phyloP scores from a whole-genome alignment of 2,113 vertebrate species.

The Pardalotus punctatus region DNA sequence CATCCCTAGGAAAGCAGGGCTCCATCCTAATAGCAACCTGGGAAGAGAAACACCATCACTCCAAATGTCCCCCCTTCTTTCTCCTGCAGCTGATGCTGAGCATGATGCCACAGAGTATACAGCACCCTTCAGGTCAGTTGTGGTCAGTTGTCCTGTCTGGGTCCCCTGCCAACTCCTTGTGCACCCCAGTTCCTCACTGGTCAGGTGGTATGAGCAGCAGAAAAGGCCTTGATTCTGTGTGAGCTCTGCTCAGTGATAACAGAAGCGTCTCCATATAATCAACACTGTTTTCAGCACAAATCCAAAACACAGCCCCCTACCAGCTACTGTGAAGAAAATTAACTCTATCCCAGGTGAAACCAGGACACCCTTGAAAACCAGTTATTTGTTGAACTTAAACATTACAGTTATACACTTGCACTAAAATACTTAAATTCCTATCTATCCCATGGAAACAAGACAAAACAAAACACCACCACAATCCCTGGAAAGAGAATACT shows the following conservation, averaged over 20 bases:
- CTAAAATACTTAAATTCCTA: not conserved
- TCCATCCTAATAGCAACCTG: not conserved
- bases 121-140: not conserved
- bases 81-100: not conserved
- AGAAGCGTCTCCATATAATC: not conserved
- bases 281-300: not conserved
- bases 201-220: not conserved
- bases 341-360: not conserved
- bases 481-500: not conserved
- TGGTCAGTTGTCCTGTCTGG: not conserved
- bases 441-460: not conserved
- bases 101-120: no score
- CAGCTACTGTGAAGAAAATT: not conserved
- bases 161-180: not conserved
- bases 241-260: not conserved
- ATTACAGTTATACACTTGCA: not conserved
- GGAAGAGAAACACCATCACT: not conserved
- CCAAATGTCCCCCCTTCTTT: not conserved
- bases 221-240: not conserved
- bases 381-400: not conserved
- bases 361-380: not conserved
- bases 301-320: not conserved
- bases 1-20: not conserved
- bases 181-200: not conserved
- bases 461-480: not conserved